Evolutionary conservation across 1,140 invertebrate species (phyloP).

Genomic region (Mycetomoellerius zeteki): DNA sequence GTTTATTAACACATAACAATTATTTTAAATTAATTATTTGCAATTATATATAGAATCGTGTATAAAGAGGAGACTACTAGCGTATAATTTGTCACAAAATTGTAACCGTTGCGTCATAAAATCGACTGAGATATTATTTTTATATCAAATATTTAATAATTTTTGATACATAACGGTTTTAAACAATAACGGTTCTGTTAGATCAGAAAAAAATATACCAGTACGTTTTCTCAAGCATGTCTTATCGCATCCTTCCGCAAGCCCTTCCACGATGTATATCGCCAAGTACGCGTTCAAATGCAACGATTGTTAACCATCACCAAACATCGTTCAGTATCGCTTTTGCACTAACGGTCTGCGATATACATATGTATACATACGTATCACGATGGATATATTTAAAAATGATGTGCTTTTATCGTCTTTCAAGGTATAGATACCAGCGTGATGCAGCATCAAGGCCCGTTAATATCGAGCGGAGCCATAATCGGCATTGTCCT

Average conservation of each 20-base stretch:
- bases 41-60: not conserved
- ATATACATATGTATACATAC: slow-evolving; percentile 36
- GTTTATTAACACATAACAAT: not conserved
- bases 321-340: slow-evolving; percentile 84
- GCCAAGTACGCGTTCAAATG: not conserved
- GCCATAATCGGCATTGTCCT: slow-evolving; percentile 93
- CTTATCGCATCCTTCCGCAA: slow-evolving; percentile 7
- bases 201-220: slow-evolving; percentile 77
- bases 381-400: not conserved
- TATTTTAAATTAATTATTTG: slow-evolving; percentile 24
- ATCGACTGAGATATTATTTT: not conserved
- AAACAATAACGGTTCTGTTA: not conserved
- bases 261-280: not conserved
- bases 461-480: slow-evolving; percentile 90
- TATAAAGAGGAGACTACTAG: not conserved
- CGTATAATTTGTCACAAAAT: not conserved
- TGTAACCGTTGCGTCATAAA: not conserved
- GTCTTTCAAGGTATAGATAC: slow-evolving; percentile 88
- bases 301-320: slow-evolving; percentile 76
- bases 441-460: slow-evolving; percentile 87
- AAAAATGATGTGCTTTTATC: slow-evolving; percentile 70
- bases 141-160: not conserved
- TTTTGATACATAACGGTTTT: too few relatives aligned
- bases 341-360: slow-evolving; percentile 85
- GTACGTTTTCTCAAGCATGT: slow-evolving; percentile 78